Evolutionary conservation across 2,797 vertebrate genomes (phyloP), one percentile per base, ranked within the genome.

Genomic region (Anguilla anguilla): DNA sequence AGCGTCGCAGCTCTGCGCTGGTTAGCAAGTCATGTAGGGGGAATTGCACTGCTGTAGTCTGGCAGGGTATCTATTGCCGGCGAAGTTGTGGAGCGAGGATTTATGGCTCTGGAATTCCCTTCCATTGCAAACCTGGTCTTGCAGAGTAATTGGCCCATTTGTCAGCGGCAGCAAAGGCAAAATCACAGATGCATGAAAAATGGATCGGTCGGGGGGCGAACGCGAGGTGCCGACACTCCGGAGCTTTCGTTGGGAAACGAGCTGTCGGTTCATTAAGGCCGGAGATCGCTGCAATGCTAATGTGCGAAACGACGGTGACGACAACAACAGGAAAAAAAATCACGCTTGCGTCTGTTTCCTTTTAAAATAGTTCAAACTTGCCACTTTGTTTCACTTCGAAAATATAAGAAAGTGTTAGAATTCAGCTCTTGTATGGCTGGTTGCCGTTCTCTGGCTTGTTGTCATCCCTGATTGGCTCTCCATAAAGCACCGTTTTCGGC

Each of bases 141-240:
- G 91, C 92, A 86, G 88, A 79, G 89, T 94, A 95, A 96, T 91
- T 92, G 94, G 91, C 91, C 94, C 92, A 94, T 96, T 95, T 94
- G 90, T 94, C 93, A 94, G 87, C 89, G 86, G 88, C 91, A 87
- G 1, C 51, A 64, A 28, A 91, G 88, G 77, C 89, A 86, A 87
- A 93, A 90, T 91, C 91, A 89, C 89, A 92, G 85, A 90, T 91
- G 90, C 87, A 90, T 90, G 87, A 90, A 90, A 89, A 93, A 89
- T 84, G 86, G 88, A 91, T 93, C 79, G 72, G 61, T 87, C 39
- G 86, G 86, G n/a, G 86, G 35, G 83, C 43, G 17, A 84, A 31
- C 0, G 25, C 77, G 39, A 84, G 49, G 35, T 5, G 11, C 28
- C 17, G 19, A 35, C 22, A 57, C 35, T 31, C 67, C 13, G 35